A percentile compares a stretch with the other conserved stretches of the same genome.
Conservation (phyloP, 2,797 vertebrate genomes). For the Ptychobarbus kaznakovi region DNA sequence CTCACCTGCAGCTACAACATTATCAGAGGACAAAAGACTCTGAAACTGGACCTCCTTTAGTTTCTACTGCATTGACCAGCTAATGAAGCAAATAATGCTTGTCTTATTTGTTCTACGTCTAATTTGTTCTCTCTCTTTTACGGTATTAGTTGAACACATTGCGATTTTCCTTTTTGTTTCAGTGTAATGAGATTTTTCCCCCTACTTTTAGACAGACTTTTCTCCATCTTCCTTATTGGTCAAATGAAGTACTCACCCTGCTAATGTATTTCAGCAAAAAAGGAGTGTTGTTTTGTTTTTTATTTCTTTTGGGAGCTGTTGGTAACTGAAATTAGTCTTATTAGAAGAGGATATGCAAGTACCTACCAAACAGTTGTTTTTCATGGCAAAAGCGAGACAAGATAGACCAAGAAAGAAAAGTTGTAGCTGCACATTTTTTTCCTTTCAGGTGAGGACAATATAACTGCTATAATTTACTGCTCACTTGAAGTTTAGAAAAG, state of each 20-base stretch:
- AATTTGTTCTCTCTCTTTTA: conserved; percentile 54
- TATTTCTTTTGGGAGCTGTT: conserved; percentile 14
- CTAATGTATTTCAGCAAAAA: conserved; percentile 13
- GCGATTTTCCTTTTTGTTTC: conserved; percentile 37
- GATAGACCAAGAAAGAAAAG: conserved; percentile 20
- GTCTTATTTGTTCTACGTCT: conserved; percentile 59
- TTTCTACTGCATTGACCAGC: conserved; percentile 50
- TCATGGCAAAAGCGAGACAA: conserved; percentile 23
- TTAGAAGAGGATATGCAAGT: not conserved
- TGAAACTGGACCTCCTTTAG: conserved; percentile 42
- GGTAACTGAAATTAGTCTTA: conserved; percentile 20
- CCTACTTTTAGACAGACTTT: conserved; percentile 18
- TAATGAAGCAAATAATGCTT: conserved; percentile 56
- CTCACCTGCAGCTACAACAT: conserved; percentile 27
- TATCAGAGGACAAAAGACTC: conserved; percentile 21
- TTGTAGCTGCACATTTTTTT: conserved; percentile 64
- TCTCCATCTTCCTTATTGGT: conserved; percentile 15
- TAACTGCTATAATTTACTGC: conserved; percentile 80
- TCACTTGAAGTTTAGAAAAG: conserved; percentile 74
- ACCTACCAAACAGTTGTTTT: conserved; percentile 51
- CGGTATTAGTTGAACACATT: conserved; percentile 23
- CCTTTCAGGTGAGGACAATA: conserved; percentile 75
- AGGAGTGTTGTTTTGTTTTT: conserved; percentile 19
- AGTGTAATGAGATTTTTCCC: conserved; percentile 27
- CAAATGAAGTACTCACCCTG: not conserved